phyloP scores from a whole-genome alignment of 2,113 vertebrate species.

The Oceanites oceanicus region DNA sequence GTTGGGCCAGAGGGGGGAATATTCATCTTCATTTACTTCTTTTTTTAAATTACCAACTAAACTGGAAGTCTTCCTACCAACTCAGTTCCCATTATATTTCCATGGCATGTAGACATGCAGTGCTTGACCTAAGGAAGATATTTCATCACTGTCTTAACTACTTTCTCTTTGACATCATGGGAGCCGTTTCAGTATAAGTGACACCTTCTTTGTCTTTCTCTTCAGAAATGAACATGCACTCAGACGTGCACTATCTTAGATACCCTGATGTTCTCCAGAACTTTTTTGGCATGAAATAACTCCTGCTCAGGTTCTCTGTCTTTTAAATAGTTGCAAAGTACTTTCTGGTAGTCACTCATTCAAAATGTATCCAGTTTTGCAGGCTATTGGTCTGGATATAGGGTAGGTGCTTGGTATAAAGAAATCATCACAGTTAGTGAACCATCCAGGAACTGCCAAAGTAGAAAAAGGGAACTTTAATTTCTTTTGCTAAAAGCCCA shows the following conservation, averaged over 20 bases:
- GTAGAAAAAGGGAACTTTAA: not conserved
- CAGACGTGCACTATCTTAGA: not conserved
- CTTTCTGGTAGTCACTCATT: not conserved
- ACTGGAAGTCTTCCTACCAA: not conserved
- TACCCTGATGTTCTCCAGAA: not conserved
- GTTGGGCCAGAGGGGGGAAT: not conserved
- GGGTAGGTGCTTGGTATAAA: not conserved
- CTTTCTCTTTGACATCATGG: not conserved
- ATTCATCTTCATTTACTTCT: not conserved
- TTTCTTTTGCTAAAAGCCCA: not conserved
- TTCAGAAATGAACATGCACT: not conserved
- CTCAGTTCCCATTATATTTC: not conserved
- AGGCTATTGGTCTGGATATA: not conserved
- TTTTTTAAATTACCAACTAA: not conserved
- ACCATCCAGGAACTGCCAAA: not conserved
- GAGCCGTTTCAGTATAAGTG: not conserved
- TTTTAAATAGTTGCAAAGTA: not conserved
- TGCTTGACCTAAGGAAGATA: not conserved
- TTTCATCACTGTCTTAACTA: not conserved
- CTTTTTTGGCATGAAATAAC: not conserved
- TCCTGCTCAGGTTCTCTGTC: not conserved
- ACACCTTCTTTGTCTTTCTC: not conserved
- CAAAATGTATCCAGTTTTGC: not conserved
- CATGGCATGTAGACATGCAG: not conserved
- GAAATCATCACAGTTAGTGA: not conserved